A percentile compares a stretch with the other conserved stretches of the same genome.
Conservation (phyloP, 37 sponge, comb jelly and placozoan genomes). For the Mnemiopsis leidyi region DNA sequence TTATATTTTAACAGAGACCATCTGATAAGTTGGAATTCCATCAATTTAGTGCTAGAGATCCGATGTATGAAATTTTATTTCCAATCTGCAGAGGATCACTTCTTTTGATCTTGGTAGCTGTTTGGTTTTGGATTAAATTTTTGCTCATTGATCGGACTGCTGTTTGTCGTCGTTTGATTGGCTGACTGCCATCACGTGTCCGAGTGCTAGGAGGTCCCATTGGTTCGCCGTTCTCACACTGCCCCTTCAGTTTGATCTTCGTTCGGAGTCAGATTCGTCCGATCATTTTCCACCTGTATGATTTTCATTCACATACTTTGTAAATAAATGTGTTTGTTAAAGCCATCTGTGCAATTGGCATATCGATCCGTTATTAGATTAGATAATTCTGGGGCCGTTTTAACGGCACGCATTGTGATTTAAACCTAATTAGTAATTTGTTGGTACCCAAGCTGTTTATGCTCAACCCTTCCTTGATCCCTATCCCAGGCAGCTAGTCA, state of each 20-base stretch:
- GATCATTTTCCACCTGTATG: slow-evolving; percentile 44
- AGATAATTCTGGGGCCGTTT: neutral
- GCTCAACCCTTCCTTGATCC: neutral
- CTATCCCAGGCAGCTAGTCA: neutral
- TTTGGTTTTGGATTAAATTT: neutral
- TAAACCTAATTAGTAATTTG: slow-evolving; percentile 37
- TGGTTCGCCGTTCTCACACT: neutral
- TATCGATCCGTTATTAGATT: neutral
- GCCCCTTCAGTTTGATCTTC: neutral
- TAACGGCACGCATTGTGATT: slow-evolving; percentile 14
- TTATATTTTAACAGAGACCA: neutral
- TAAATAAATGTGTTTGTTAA: neutral
- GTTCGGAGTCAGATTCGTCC: neutral
- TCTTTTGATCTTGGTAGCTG: neutral
- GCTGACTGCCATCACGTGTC: neutral
- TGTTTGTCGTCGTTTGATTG: neutral
- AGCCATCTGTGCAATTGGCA: neutral
- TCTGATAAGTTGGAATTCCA: neutral
- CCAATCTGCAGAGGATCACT: neutral
- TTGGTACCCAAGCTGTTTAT: slow-evolving; percentile 5
- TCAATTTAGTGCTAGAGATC: neutral
- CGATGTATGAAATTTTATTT: neutral
- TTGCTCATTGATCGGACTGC: neutral
- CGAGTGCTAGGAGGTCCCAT: neutral
- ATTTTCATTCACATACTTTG: neutral